Evolutionary conservation across 1,140 invertebrate species (phyloP).

Genomic region (Hyles vespertilio): DNA sequence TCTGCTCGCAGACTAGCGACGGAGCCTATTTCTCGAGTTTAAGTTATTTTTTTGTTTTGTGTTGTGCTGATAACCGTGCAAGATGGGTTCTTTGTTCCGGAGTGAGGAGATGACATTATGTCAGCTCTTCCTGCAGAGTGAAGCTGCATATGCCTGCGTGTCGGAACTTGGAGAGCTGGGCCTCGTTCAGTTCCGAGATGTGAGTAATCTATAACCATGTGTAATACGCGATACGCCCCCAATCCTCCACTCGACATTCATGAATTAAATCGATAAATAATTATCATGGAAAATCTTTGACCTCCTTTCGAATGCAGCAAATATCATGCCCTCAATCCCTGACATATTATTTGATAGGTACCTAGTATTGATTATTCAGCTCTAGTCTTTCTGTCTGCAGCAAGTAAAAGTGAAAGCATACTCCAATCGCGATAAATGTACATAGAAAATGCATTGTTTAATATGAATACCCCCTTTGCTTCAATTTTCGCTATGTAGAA

Average conservation of each 20-base stretch:
- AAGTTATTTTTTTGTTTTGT: constrained; percentile 40
- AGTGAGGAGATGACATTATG: constrained; percentile 96
- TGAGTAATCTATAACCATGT: constrained; percentile 75
- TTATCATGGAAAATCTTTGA: constrained; percentile 21
- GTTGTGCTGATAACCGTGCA: constrained; percentile 47
- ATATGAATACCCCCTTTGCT: too few relatives aligned
- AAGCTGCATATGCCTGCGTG: constrained; percentile 95
- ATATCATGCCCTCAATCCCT: constrained; percentile 15
- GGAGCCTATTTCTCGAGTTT: constrained; percentile 37
- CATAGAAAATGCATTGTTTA: too few relatives aligned
- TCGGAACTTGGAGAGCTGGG: constrained; percentile 94
- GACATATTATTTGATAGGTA: constrained; percentile 6
- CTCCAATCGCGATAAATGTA: too few relatives aligned
- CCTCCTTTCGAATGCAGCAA: constrained; percentile 17
- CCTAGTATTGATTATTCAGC: constrained; percentile 7
- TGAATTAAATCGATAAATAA: neutral
- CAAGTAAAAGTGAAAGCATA: too few relatives aligned
- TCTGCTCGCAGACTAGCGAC: constrained; percentile 63
- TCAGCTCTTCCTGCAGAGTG: constrained; percentile 94
- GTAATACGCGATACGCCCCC: constrained; percentile 30
- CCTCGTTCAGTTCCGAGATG: constrained; percentile 95
- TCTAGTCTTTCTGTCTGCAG: too few relatives aligned
- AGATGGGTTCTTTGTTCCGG: constrained; percentile 88
- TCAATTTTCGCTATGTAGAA: too few relatives aligned
- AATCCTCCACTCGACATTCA: constrained; percentile 8